Base-by-base conservation (phyloP, 2,888 invertebrate species). In the Coleophora deauratella region DNA sequence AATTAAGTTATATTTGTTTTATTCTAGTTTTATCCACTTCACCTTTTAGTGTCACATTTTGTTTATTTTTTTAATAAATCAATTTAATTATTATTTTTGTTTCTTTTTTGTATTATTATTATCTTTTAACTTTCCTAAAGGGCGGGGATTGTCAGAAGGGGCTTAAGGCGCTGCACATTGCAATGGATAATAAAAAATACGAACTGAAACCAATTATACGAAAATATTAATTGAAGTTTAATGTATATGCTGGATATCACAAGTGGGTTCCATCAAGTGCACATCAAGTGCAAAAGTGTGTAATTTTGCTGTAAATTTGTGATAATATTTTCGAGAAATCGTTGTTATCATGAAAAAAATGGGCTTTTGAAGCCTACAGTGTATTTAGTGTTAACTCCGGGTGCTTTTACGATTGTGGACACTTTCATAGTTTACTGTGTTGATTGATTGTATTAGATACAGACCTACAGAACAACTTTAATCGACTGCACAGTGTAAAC, bases 321-420 rank as follows among this genome's bases (percentile, higher is more conserved):
- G 81, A 82, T 82, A 85, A 80, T 80, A 79, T 79, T 80, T 82
- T 74, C 66, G 65, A 73, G 69, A 72, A 56, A 70, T 77, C 77
- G 72, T 81, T 73, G 66, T 75, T 74, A 70, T 68, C 56, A 64
- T 59, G 48, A 61, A 62, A 59, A 47, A 40, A 44, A 65, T 65
- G 57, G 81, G 82, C 82, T 84, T 82, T 54, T 77, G 75, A 81
- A 79, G 84, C 80, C 84, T 72, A 74, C 77, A 61, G 76, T 81
- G 80, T 82, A 80, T 72, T 78, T 79, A 82, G 78, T 75, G 70
- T 75, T 76, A 82, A 84, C 73, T 78, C 76, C 82, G 80, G 85
- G 85, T 85, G 85, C 85, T 85, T 85, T 81, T 79, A 82, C 80
- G 78, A 82, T 81, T 81, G 81, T 81, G 82, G 80, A 82, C 69